Evolutionary conservation across 2,888 invertebrate genomes (phyloP), one percentile per base, ranked within the genome.

Genomic region (Coelinius sp.): DNA sequence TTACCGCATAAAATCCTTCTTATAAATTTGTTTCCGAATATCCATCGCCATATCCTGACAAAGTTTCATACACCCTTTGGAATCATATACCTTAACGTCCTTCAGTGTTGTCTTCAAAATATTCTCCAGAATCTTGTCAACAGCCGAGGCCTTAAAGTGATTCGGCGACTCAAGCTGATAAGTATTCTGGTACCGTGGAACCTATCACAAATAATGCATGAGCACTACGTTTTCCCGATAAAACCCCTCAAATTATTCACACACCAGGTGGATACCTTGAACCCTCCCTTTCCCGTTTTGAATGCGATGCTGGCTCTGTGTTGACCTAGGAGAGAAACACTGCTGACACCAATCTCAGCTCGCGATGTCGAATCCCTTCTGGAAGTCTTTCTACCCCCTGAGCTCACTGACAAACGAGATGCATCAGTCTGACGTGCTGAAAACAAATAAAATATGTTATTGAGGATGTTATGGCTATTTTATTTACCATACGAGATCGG

Each of bases 141-240:
- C 79, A 0, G 73, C 64, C 31, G 81, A 77, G 12, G 59, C 67
- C 0, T 76, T 71, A 31, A 80, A 82, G 0, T 79, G 80, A 56
- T 81, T 75, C 25, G 72, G 66, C 1, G 84, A 64, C 31, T 72
- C 56, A 0, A 85, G 76, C 3, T 80, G 78, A 71, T 83, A 85
- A 59, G 79, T 85, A 73, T 85, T 85, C 69, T 84, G 83, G 35
- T 82, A 84, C 70, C 73, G 79, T 8, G 84, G 84, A 0, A 81
- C 74, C 85, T 85, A 27, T 67, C n/a, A 17, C 22, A 41, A 59
- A 12, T 17, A 17, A 66, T 53, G 2, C 8, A 38, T 31, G 22
- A 22, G 10, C 14, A 14, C 10, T 22, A 22, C 3, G 17, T 20
- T 10, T 46, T 66, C 59, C 2, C 7, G 0, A n/a, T n/a, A 10